Evolutionary conservation across 2,888 invertebrate species (phyloP), one percentile per base, ranked within the genome.

Genomic region (Mythimna lalbum): DNA sequence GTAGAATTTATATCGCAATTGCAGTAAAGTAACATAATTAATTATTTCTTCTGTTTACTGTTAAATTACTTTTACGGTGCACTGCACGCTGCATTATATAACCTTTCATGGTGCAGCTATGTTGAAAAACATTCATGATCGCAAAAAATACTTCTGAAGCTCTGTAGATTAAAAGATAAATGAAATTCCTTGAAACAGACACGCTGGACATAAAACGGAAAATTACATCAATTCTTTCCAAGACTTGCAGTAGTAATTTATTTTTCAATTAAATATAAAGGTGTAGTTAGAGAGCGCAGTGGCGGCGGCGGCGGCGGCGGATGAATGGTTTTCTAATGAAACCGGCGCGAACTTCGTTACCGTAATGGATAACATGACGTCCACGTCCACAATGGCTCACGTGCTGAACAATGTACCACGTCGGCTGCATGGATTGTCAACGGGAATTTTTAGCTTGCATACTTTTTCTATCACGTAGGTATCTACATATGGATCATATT

Each of bases 261-360:
- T 82, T 82, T 82, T 82, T 77, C 80, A 78, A 78, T 82, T 82
- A 75, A 80, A 75, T 71, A 69, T 79, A 69, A 80, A 80, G 69
- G 73, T 78, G 70, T 82, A 82, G 65, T 67, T 69, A 57, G 73
- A 70, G 67, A 60, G 65, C 53, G 57, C 63, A 59, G 68, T 47
- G 56, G 56, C 62, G 56, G 77, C 31, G 56, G 56, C 62, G 53
- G 77, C 31, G 76, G 67, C 74, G 87, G 62, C 21, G 89, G 90
- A 93, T 92, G 93, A 93, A 94, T 93, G 91, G 91, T 87, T 93
- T 93, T 91, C 93, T 93, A 93, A 94, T 93, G 93, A 93, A 93
- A 91, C 91, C 89, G 88, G 86, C 87, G 86, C 88, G 87, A 92
- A 92, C 90, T 92, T 93, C 91, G 93, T 92, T 93, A 92, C 88